These are phyloP conservation scores for Drosophila melanica DNA, from an alignment of 1,140 invertebrate species.

Conservation along the genomic window DNA sequence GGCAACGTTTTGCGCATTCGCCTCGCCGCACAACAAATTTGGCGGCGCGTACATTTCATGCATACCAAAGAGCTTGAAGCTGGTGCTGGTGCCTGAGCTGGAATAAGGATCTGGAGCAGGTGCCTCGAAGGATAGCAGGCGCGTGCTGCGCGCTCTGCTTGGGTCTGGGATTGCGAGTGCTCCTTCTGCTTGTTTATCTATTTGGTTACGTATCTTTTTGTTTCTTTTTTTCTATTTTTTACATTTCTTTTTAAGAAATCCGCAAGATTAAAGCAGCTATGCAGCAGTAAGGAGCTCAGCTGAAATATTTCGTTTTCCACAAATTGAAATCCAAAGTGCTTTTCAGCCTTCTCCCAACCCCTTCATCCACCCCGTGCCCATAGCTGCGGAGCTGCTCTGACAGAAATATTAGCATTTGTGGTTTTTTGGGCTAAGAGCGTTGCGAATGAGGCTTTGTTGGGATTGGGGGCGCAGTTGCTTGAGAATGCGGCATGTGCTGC, in stretches of 20 bases:
- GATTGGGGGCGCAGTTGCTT: conserved; percentile 11
- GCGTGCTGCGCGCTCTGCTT: conserved; percentile 48
- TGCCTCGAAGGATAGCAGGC: conserved; percentile 76
- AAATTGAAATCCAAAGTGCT: conserved; percentile 83
- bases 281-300: conserved; percentile 66
- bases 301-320: conserved; percentile 79
- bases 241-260: conserved; percentile 61
- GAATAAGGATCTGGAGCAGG: conserved; percentile 54
- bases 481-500: conserved; percentile 68
- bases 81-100: background rate
- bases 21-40: conserved; percentile 82
- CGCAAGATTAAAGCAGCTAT: conserved; percentile 71
- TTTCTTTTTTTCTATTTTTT: conserved; percentile 16
- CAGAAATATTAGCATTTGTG: conserved; percentile 81
- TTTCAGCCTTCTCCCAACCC: conserved; percentile 51
- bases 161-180: conserved; percentile 25
- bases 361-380: conserved; percentile 7
- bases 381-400: conserved; percentile 51
- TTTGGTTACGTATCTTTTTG: conserved; percentile 62
- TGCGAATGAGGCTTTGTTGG: conserved; percentile 1
- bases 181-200: conserved; percentile 74
- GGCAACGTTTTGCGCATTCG: conserved; percentile 75
- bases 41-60: conserved; percentile 80
- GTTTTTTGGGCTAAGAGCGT: conserved; percentile 43
- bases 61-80: conserved; percentile 76